Base-by-base conservation (phyloP, 2,888 invertebrate genomes). In the Sarcophaga caerulescens region DNA sequence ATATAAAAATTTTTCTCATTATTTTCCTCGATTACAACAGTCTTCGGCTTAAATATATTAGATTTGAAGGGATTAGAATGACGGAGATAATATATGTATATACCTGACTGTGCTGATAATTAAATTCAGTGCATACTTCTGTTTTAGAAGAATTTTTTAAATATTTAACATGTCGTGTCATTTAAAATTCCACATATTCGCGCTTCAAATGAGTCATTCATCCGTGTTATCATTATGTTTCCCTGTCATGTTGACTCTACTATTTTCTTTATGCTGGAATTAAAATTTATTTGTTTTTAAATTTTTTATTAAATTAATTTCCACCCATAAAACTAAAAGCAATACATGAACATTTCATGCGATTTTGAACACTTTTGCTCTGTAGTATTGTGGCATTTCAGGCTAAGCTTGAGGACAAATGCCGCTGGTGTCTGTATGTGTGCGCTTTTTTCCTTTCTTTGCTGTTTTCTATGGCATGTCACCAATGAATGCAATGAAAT, bases 321-420 rank as follows among this genome's bases (percentile, higher is more conserved):
- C 66, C n/a, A 14, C 57, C 45, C 63, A 76, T 76, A n/a, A 52
- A 52, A 52, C 35, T 35, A 52, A 52, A 5, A 14, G 52, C 12
- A 52, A 52, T 14, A 17, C 52, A 52, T 52, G 17, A 52, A 52
- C 52, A 52, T 52, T 52, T 52, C 52, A 1, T 52, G 17, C 52
- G 17, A 65, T 45, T 76, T 76, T 73, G 70, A n/a, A 73, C 25
- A 73, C n/a, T 21, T 70, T 70, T 10, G 10, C 68, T 78, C 52
- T 60, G 85, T 65, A 78, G 77, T 81, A 62, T 84, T 86, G 86
- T 81, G 83, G 81, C 83, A 84, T 84, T 84, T 81, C 70, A 68
- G 81, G 83, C 74, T 78, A 65, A 74, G 86, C 86, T 78, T 83
- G 81, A 84, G 85, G 83, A 86, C 83, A 86, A 77, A 44, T 84